phyloP scores from a whole-genome alignment of 2,113 vertebrate species.

The Leucopsar rothschildi region DNA sequence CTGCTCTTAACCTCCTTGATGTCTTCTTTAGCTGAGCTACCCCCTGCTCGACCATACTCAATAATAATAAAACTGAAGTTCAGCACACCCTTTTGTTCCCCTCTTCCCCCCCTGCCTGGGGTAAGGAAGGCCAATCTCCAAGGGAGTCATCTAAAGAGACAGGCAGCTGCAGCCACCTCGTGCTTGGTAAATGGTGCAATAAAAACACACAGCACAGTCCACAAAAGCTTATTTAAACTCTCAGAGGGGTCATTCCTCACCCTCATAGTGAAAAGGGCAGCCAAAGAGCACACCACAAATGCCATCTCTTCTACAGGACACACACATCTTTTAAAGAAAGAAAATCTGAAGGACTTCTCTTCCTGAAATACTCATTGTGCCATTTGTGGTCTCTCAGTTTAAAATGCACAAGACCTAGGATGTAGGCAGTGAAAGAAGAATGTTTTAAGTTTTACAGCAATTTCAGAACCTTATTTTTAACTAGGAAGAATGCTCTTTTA shows the following conservation, averaged over 20 bases:
- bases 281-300: not conserved
- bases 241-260: not conserved
- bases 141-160: not conserved
- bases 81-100: not conserved
- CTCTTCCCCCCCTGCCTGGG: not conserved
- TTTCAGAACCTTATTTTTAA: not conserved
- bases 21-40: not conserved
- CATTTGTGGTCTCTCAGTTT: not conserved
- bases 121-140: not conserved
- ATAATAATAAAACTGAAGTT: not conserved
- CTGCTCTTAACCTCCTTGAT: not conserved
- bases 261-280: not conserved
- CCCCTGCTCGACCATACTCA: not conserved
- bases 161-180: not conserved
- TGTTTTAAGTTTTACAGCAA: not conserved
- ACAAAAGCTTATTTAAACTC: not conserved
- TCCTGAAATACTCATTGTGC: not conserved
- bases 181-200: not conserved
- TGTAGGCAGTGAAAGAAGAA: not conserved
- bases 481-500: not conserved
- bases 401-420: not conserved
- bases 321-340: not conserved
- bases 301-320: not conserved
- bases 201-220: not conserved
- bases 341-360: not conserved